Base-by-base conservation (phyloP, 2,888 invertebrate species). In the Lasioglossum lativentre region DNA sequence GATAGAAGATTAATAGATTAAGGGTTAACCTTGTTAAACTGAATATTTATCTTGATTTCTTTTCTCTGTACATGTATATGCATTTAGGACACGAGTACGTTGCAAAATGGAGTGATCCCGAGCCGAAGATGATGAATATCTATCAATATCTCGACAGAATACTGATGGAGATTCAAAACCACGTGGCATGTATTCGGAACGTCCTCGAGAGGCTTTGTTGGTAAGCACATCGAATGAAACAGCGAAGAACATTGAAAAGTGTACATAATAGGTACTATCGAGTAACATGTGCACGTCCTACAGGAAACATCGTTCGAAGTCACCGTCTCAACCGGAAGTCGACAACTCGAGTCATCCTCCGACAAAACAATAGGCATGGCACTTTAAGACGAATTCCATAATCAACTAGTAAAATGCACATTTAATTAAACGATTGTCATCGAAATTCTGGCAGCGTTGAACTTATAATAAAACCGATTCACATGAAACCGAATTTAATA, bases 111-210 rank as follows among this genome's bases (percentile, higher is more conserved):
- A 74, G 42, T 40, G 70, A 77, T 4, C 10, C n/a, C 5, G 47
- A 78, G 12, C 4, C 70, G 12, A 74, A 63, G 4, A 38, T 34
- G 1, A 12, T 34, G 52, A 72, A 38, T 16, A 16, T 82, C 12
- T 45, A 45, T 4, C 66, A 68, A n/a, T 40, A 80, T n/a, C 30
- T 85, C 72, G 76, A 85, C n/a, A 82, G 85, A 27, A 81, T 86
- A 47, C 40, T 92, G n/a, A 34, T 82, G 14, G 85, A 87, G 8
- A 80, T 90, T 0, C 87, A 90, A 47, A 88, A 80, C 42, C 89
- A 90, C n/a, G 23, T 91, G 8, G 52, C 59, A 42, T 80, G 83
- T 19, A 87, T 91, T 81, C 89, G 88, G 42, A 84, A 81, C 23
- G 12, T 83, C 4, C 78, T 83, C 27, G 63, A 75, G 19, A 84